Percentiles rank a stretch among this genome's conserved stretches.
These are phyloP conservation scores for Thermophis baileyi DNA, from an alignment of 2,113 vertebrate species.

Conservation along the genomic window DNA sequence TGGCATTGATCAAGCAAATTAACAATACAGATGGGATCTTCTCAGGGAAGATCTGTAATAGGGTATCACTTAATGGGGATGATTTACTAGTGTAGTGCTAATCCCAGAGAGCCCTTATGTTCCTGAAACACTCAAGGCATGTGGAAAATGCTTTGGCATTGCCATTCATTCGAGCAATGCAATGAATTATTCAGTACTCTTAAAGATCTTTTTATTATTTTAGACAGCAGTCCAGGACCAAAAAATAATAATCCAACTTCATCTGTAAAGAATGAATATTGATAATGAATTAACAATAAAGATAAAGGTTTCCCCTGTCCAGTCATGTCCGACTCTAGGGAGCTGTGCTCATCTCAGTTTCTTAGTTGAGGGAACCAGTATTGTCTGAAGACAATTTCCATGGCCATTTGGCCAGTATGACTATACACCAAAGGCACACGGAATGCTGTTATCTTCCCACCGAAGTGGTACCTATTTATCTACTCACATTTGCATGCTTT, in stretches of 20 bases:
- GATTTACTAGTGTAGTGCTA: slow-evolving; percentile 21
- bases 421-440: not conserved
- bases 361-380: not conserved
- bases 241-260: not conserved
- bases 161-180: slow-evolving; percentile 19
- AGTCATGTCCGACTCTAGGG: not conserved
- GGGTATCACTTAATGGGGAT: slow-evolving; percentile 36
- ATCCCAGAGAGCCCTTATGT: not conserved
- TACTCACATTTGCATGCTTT: not conserved
- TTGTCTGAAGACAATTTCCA: not conserved
- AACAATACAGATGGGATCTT: slow-evolving; percentile 13
- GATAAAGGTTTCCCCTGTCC: not conserved
- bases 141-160: slow-evolving; percentile 25
- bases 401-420: not conserved
- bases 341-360: not conserved
- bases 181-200: slow-evolving; percentile 37
- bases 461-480: not conserved
- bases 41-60: slow-evolving; percentile 4
- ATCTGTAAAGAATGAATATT: slow-evolving; percentile 15
- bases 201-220: slow-evolving; percentile 35
- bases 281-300: not conserved
- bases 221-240: not conserved
- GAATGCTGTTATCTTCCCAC: not conserved
- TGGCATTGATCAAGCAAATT: slow-evolving; percentile 28
- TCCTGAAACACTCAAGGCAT: slow-evolving; percentile 14